Evolutionary conservation across 2,113 vertebrate genomes (phyloP).

Genomic region (Callocephalon fimbriatum): DNA sequence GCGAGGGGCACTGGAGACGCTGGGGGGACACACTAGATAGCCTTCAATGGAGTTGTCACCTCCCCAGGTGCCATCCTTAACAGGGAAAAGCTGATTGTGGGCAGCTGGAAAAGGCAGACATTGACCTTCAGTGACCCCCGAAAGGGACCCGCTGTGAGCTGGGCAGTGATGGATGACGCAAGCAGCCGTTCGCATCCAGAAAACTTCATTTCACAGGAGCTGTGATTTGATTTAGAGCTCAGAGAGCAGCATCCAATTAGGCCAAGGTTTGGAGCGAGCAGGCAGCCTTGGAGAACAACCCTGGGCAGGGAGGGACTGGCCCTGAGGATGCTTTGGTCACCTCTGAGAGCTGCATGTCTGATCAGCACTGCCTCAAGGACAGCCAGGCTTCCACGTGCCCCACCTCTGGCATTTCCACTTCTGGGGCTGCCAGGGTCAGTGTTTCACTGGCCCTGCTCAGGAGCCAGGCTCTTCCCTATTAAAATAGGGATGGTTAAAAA

Average conservation of each 20-base stretch:
- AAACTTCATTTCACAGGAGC: slow-evolving; percentile 72
- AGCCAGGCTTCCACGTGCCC: not conserved
- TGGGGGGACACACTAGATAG: rapidly evolving
- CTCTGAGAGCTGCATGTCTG: not conserved
- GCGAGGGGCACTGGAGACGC: rapidly evolving
- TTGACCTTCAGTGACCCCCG: not conserved
- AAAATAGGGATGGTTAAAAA: not conserved
- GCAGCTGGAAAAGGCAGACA: not conserved
- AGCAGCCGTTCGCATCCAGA: slow-evolving; percentile 48
- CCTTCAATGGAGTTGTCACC: rapidly evolving
- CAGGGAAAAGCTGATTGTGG: not conserved
- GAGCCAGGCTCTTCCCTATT: not conserved
- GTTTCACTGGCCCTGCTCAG: rapidly evolving
- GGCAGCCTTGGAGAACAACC: not conserved
- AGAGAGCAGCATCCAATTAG: slow-evolving; percentile 70
- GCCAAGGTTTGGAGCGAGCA: slow-evolving; percentile 4
- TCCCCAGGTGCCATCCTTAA: not conserved
- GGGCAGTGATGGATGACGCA: slow-evolving; percentile 49
- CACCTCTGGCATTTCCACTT: not conserved
- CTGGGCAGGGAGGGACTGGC: rapidly evolving
- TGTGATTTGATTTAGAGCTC: slow-evolving; percentile 76
- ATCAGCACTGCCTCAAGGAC: rapidly evolving
- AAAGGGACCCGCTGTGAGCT: rapidly evolving
- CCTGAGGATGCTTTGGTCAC: not conserved
- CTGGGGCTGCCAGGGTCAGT: not conserved